phyloP scores from a whole-genome alignment of 2,888 invertebrate species.

The Oxystoma pomonae region DNA sequence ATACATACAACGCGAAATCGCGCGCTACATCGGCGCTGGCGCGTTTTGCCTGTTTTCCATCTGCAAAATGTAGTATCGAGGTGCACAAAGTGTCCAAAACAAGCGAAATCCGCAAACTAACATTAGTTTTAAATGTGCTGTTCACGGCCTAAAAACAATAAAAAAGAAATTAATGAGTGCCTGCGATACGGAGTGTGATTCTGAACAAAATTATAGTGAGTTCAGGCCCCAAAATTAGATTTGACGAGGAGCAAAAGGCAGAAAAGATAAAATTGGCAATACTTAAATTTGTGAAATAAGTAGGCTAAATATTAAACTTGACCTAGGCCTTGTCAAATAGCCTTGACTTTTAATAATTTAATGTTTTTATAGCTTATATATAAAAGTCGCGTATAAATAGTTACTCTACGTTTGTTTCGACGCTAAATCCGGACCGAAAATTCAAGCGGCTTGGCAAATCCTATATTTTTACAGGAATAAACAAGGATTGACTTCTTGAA shows the following conservation, averaged over 20 bases:
- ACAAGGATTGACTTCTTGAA: too few species aligned
- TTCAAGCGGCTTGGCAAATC: too few species aligned
- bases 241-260: too few species aligned
- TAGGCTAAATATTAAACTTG: neutral
- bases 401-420: too few species aligned
- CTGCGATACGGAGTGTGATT: neutral
- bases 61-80: neutral
- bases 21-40: neutral
- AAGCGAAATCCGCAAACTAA: neutral
- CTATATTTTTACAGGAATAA: too few species aligned
- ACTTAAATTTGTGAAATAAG: too few species aligned
- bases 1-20: neutral
- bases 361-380: too few species aligned
- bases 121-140: too few species aligned
- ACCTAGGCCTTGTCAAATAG: neutral
- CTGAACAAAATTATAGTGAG: neutral
- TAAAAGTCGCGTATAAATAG: too few species aligned
- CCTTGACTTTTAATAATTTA: neutral
- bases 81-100: neutral
- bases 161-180: neutral
- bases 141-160: neutral
- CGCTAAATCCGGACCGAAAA: too few species aligned
- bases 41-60: neutral
- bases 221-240: too few species aligned
- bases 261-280: too few species aligned